Evolutionary conservation across 2,888 invertebrate genomes (phyloP), one percentile per base, ranked within the genome.

Genomic region (Lycaena phlaeas): DNA sequence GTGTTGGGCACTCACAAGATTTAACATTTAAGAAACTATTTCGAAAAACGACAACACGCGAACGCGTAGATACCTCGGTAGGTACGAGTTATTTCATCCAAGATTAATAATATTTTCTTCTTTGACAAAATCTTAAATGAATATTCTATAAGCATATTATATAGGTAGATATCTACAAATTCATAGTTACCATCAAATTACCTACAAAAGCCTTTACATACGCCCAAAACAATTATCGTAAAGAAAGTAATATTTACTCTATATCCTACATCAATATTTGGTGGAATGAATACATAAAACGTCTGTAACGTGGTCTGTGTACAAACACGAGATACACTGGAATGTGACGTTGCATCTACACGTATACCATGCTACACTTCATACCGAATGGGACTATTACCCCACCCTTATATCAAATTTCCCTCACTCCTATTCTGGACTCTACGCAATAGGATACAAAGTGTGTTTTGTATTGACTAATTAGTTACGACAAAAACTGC

Each of bases 371-470:
- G 61, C 70, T 66, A 73, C 72, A 76, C 73, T 68, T 69, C 71
- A 53, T 64, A 62, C 67, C 64, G 70, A 75, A 76, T 73, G 69
- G 74, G 69, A 70, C 66, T 65, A 74, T 76, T 76, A 73, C 64
- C 60, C 70, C 67, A 64, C 68, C 70, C 73, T 67, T 9, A 52
- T 49, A 49, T 41, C 41, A 38, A 36, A 7, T 40, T 46, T 44
- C 42, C 51, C 42, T 59, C 50, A 17, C 38, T 41, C 29, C 45
- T 38, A 72, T 67, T 64, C 53, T 49, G 53, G 53, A 68, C 73
- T 61, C 57, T 75, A 67, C 51, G 27, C 42, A 38, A 45, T 40
- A 39, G 40, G 38, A 38, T 45, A 53, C 66, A 61, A 61, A 66
- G 55, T 54, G 57, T 56, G 60, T 54, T 64, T 56, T 46, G 44